Base-by-base conservation (phyloP, 2,797 vertebrate species). In the Brachyrhaphis roseni region DNA sequence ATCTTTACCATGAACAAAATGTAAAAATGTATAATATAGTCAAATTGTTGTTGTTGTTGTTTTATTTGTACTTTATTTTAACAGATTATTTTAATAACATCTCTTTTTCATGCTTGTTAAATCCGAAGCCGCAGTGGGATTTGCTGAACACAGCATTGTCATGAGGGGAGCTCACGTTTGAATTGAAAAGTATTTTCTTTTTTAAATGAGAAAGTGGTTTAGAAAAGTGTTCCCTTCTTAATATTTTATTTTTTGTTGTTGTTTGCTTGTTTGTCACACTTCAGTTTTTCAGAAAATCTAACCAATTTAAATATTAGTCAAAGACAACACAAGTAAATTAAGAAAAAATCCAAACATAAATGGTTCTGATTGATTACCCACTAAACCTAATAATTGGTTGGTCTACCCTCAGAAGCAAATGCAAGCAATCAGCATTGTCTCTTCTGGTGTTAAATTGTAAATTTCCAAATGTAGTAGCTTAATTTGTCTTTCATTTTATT, bases 401-500 rank as follows among this genome's bases (percentile, higher is more conserved):
- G 26, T 11, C 26, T 26, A 8, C 10, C 53, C 53, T 55, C 3
- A 55, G 26, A 26, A 55, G 26, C 53, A 55, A 55, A 55, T 55
- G 3, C n/a, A 55, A 55, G 26, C 47, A 31, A 36, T 43, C 34
- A 39, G 11, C 5, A 5, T 68, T 82, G 80, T 74, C 12, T 74
- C 68, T 31, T n/a, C 31, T 6, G 8, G 46, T 79, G 3, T 77
- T 82, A 28, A 86, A 76, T 77, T 80, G 41, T n/a, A 72, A 72
- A 85, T 82, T 45, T 74, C 46, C 26, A 73, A 81, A 0, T 78
- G 1, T 36, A 18, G 2, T 45, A 71, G 45, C 36, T 73, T 46
- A 36, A 64, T 71, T 53, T n/a, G 47, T 34, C 81, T 6, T 83
- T 84, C 41, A 71, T 78, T 78, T 76, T 78, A 75, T 64, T 34